Conservation (phyloP, 2,888 invertebrate genomes). For the Apocheima hispidaria region DNA sequence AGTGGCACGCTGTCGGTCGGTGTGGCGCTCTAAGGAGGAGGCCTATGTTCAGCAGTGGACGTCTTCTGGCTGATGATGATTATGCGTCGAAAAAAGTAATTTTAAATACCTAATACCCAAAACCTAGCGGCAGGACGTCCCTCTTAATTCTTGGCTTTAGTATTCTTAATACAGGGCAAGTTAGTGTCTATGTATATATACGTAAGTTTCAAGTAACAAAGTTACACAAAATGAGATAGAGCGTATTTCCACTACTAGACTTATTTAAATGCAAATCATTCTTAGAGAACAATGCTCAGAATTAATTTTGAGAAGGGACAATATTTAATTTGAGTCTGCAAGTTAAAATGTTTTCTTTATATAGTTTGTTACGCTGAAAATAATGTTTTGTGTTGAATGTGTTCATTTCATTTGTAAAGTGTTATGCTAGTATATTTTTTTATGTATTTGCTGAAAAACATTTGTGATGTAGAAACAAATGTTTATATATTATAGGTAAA, state of each 20-base stretch:
- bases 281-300: conserved; percentile 22
- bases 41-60: too few relatives aligned
- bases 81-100: too few relatives aligned
- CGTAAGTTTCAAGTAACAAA: conserved; percentile 18
- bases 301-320: conserved; percentile 24
- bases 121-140: background rate
- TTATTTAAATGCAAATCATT: conserved; percentile 33
- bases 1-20: too few relatives aligned
- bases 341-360: conserved; percentile 16
- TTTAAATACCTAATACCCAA: too few relatives aligned
- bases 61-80: too few relatives aligned
- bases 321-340: conserved; percentile 20
- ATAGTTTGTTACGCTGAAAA: conserved; percentile 9
- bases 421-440: background rate
- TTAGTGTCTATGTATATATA: conserved; percentile 10
- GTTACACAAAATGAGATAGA: conserved; percentile 18
- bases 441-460: too few relatives aligned
- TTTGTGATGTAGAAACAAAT: background rate
- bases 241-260: conserved; percentile 18
- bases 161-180: conserved; percentile 10
- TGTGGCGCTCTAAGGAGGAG: too few relatives aligned
- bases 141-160: conserved; percentile 4
- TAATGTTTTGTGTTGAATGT: conserved; percentile 3
- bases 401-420: conserved; percentile 8
- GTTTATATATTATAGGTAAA: too few relatives aligned